These are phyloP conservation scores for Gasteruption jaculator DNA, from an alignment of 2,888 invertebrate species.

Conservation along the genomic window DNA sequence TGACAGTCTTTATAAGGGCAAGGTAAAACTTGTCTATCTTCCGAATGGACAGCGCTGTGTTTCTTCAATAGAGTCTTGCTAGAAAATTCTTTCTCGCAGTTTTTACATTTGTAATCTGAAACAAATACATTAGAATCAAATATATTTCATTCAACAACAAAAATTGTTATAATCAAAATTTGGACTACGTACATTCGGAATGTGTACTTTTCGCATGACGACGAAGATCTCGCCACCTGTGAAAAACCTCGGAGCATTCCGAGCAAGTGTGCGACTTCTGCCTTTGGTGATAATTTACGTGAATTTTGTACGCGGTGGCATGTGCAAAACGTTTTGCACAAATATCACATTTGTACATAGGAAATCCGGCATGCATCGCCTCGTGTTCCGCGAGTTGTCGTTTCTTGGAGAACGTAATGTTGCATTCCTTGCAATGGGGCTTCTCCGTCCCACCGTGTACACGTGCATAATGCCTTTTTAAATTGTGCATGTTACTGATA, in stretches of 20 bases:
- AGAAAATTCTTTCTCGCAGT: slow-evolving; percentile 35
- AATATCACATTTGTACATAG: slow-evolving; percentile 53
- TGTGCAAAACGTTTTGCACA: slow-evolving; percentile 56
- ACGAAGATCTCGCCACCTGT: slow-evolving; percentile 53
- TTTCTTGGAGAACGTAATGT: slow-evolving; percentile 56
- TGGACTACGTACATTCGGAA: slow-evolving; percentile 34
- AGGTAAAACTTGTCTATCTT: slow-evolving; percentile 26
- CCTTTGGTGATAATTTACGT: slow-evolving; percentile 51
- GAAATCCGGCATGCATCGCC: slow-evolving; percentile 54
- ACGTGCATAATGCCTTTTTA: slow-evolving; percentile 58
- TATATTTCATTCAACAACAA: slow-evolving; percentile 1
- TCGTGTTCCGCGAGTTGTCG: slow-evolving; percentile 58
- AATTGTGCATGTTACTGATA: slow-evolving; percentile 56
- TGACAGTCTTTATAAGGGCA: slow-evolving; percentile 48
- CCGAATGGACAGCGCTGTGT: slow-evolving; percentile 35
- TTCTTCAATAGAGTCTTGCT: slow-evolving; percentile 23
- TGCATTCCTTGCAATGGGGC: slow-evolving; percentile 54
- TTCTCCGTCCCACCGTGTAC: slow-evolving; percentile 50
- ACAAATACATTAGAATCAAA: too few species aligned
- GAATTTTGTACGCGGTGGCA: slow-evolving; percentile 53
- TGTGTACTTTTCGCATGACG: slow-evolving; percentile 53
- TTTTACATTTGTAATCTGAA: slow-evolving; percentile 30
- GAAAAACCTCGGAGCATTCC: slow-evolving; percentile 54
- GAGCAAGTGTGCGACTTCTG: too few species aligned
- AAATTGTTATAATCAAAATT: neutral